Conservation (phyloP, 2,888 invertebrate species). For the Allophyes oxyacanthae region DNA sequence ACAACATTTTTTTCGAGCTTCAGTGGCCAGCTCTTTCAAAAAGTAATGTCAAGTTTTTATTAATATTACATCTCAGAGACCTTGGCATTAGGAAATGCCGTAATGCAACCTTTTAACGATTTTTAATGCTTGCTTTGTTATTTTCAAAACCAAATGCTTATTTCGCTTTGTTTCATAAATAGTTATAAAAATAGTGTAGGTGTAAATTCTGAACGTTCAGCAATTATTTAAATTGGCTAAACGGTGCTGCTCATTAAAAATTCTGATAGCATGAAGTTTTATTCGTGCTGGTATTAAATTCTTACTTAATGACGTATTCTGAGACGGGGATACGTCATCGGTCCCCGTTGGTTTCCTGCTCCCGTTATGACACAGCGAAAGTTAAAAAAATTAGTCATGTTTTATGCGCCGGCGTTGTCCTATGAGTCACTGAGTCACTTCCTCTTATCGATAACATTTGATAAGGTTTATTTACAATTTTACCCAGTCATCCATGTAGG, state of each 20-base stretch:
- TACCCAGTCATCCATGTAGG: slow-evolving; percentile 32
- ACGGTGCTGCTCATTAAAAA: slow-evolving; percentile 2
- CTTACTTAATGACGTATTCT: neutral
- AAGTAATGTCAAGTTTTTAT: slow-evolving; percentile 41
- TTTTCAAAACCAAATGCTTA: slow-evolving; percentile 13
- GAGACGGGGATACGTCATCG: slow-evolving; percentile 27
- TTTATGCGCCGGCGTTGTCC: slow-evolving; percentile 46
- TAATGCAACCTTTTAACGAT: slow-evolving; percentile 41
- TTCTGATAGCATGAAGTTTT: neutral
- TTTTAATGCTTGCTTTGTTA: slow-evolving; percentile 23
- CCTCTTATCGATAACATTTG: slow-evolving; percentile 40
- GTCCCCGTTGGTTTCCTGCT: slow-evolving; percentile 35
- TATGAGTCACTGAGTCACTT: slow-evolving; percentile 48
- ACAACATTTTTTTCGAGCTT: slow-evolving; percentile 45
- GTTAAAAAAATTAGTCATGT: slow-evolving; percentile 42
- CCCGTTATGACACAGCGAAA: slow-evolving; percentile 30
- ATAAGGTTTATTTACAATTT: slow-evolving; percentile 47
- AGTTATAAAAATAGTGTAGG: slow-evolving; percentile 7
- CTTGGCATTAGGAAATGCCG: slow-evolving; percentile 53
- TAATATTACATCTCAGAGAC: slow-evolving; percentile 29
- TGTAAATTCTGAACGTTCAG: slow-evolving; percentile 1
- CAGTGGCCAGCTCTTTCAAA: slow-evolving; percentile 38
- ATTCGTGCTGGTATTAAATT: slow-evolving; percentile 1
- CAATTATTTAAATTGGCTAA: slow-evolving; percentile 12
- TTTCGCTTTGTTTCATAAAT: slow-evolving; percentile 7